Conservation (phyloP, 2,888 invertebrate genomes). For the Cosmopolites sordidus region DNA sequence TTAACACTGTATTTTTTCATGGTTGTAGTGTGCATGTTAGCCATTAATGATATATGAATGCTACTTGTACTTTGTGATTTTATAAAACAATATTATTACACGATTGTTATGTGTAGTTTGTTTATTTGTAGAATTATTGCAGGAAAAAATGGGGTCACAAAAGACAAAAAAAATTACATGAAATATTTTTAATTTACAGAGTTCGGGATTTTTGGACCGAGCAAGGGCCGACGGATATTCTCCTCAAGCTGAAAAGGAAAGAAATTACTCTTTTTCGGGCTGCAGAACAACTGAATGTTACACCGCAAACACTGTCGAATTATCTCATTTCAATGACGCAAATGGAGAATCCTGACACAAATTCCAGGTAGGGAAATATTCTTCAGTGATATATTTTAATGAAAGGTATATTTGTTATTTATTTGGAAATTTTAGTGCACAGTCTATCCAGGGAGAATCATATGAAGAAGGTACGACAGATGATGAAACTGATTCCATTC, state of each 20-base stretch:
- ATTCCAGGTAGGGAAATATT: conserved; percentile 17
- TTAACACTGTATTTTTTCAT: no score
- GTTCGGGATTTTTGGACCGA: conserved; percentile 74
- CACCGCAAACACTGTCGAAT: conserved; percentile 68
- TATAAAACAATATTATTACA: no score
- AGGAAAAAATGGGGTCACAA: not conserved
- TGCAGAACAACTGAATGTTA: conserved; percentile 71
- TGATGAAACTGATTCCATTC: conserved; percentile 50
- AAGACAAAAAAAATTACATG: not conserved
- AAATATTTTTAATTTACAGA: conserved; percentile 41
- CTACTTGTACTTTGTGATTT: no score
- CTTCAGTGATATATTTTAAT: no score
- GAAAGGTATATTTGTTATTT: not conserved
- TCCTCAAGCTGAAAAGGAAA: conserved; percentile 66
- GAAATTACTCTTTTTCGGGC: conserved; percentile 70
- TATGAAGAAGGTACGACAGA: conserved; percentile 48
- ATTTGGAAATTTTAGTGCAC: conserved; percentile 12
- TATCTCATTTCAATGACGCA: conserved; percentile 60
- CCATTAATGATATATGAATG: no score
- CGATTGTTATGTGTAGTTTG: no score
- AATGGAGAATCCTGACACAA: conserved; percentile 46
- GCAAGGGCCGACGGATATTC: conserved; percentile 69
- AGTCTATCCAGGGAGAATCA: conserved; percentile 44
- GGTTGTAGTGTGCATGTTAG: no score
- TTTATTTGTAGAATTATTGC: no score